Conservation (phyloP, 2,888 invertebrate species). For the Nematopogon swammerdamellus region DNA sequence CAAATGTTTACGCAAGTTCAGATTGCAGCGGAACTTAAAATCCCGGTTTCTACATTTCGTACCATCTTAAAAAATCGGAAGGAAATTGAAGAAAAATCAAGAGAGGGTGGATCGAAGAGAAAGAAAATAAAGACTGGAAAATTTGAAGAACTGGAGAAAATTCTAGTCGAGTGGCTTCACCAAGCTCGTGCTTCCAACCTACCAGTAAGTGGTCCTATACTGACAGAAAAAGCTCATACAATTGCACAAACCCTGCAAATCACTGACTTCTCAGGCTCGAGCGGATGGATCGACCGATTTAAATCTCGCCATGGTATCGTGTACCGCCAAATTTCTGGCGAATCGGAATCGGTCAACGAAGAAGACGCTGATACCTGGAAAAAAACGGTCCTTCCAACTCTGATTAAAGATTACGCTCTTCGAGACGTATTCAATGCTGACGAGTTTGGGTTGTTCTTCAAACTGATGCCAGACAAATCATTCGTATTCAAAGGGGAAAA, state of each 20-base stretch:
- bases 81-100: constrained; percentile 10
- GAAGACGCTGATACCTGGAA: constrained; percentile 7
- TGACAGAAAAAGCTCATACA: constrained; percentile 8
- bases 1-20: no score
- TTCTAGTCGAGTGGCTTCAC: constrained; percentile 9
- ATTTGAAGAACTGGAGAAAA: constrained; percentile 7
- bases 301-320: constrained; percentile 11
- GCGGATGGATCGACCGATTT: constrained; percentile 12
- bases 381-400: constrained; percentile 8
- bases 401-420: constrained; percentile 10
- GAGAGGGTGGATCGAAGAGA: constrained; percentile 7
- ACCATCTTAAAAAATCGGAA: constrained; percentile 9
- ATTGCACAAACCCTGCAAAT: constrained; percentile 8
- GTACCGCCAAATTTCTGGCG: constrained; percentile 7
- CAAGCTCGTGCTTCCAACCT: constrained; percentile 8
- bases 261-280: constrained; percentile 9
- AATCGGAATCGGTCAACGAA: constrained; percentile 5
- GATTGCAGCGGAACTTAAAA: no score
- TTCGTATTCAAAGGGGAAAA: constrained; percentile 14
- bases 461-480: constrained; percentile 13
- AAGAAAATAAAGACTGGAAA: constrained; percentile 9
- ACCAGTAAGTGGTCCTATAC: constrained; percentile 7
- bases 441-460: constrained; percentile 16
- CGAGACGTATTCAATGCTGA: constrained; percentile 13
- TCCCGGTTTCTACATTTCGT: no score